phyloP scores from a whole-genome alignment of 1,140 invertebrate species.

The Reticulitermes speratus region DNA sequence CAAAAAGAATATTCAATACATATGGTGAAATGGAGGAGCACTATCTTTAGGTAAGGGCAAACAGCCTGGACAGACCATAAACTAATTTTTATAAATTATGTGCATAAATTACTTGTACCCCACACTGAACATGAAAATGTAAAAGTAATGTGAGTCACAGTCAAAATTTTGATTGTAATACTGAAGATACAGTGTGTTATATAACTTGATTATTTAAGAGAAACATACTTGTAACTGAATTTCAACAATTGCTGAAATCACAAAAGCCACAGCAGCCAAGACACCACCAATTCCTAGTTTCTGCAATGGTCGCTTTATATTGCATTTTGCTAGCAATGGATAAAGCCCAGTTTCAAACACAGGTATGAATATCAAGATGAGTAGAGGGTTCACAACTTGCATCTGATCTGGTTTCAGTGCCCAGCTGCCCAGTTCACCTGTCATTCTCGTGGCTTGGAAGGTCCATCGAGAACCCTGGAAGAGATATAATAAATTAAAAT shows the following conservation, averaged over 20 bases:
- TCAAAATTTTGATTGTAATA: too few species aligned
- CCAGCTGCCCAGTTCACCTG: conserved; percentile 68
- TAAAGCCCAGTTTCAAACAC: conserved; percentile 78
- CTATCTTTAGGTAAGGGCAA: too few species aligned
- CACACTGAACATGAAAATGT: too few species aligned
- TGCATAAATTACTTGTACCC: too few species aligned
- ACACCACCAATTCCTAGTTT: conserved; percentile 80
- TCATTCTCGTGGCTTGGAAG: conserved; percentile 88
- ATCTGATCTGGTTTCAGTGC: conserved; percentile 84
- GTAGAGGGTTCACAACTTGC: conserved; percentile 82
- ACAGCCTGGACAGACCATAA: too few species aligned
- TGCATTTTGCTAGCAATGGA: conserved; percentile 53
- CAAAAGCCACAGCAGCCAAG: conserved; percentile 78
- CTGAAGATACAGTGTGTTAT: too few species aligned
- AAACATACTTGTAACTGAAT: conserved; percentile 67
- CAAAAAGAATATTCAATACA: conserved; percentile 39
- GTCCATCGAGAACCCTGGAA: conserved; percentile 88
- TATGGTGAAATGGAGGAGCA: background rate
- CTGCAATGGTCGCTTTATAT: conserved; percentile 65
- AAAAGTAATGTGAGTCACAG: too few species aligned
- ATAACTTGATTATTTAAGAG: too few species aligned
- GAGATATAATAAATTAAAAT: background rate
- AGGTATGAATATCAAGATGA: conserved; percentile 85
- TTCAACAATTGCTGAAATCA: conserved; percentile 85
- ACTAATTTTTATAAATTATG: too few species aligned